Evolutionary conservation across 2,113 vertebrate genomes (phyloP).

Genomic region (Bubo blakistoni): DNA sequence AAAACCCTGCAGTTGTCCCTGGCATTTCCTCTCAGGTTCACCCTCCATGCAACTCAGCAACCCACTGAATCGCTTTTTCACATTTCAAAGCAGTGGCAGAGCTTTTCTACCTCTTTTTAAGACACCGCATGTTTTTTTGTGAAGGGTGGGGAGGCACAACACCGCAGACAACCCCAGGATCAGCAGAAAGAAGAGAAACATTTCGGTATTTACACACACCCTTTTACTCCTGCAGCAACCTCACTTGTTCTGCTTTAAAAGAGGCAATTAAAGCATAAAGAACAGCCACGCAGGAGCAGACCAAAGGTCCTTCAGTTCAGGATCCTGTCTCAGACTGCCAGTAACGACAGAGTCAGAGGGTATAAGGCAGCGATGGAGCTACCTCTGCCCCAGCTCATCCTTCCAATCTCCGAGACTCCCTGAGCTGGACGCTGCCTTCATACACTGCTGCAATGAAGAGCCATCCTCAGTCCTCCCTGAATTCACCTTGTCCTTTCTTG

Average conservation of each 20-base stretch:
- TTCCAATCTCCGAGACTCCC: not conserved
- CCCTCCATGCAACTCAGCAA: not conserved
- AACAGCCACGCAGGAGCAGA: not conserved
- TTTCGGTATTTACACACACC: not conserved
- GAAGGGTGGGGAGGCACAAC: not conserved
- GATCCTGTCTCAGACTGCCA: not conserved
- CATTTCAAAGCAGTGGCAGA: not conserved
- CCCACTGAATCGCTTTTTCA: not conserved
- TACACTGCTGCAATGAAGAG: not conserved
- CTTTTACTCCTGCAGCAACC: not conserved
- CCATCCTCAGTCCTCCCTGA: not conserved
- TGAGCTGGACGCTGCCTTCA: accelerated
- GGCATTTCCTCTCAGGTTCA: accelerated
- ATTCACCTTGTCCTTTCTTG: not conserved
- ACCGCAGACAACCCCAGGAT: not conserved
- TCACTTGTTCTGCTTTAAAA: not conserved
- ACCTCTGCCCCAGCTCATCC: not conserved
- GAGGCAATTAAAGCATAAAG: not conserved
- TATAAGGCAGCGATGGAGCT: not conserved
- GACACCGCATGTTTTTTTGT: accelerated
- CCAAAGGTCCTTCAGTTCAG: not conserved
- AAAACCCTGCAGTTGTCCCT: not conserved
- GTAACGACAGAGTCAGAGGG: not conserved
- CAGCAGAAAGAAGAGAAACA: not conserved
- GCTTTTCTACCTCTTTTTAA: not conserved